phyloP scores from a whole-genome alignment of 2,113 vertebrate genomes.

The Leucosticte australis region DNA sequence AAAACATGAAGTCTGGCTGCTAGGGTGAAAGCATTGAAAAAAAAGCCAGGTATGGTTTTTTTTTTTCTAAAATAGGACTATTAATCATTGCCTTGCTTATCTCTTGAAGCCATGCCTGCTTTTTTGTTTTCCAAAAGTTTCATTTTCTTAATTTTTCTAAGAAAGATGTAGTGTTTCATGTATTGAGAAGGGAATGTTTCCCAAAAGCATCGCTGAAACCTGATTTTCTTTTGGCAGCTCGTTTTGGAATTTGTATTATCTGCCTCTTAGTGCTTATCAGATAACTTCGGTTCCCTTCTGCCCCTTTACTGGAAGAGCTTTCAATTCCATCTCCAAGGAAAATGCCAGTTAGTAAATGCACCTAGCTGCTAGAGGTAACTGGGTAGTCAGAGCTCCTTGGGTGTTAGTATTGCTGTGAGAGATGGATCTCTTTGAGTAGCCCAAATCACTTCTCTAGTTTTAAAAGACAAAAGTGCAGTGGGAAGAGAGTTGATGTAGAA shows the following conservation, averaged over 20 bases:
- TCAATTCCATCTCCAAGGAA: background rate
- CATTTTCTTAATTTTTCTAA: background rate
- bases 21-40: slow-evolving; percentile 68
- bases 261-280: background rate
- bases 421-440: background rate
- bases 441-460: background rate
- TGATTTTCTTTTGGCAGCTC: background rate
- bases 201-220: background rate
- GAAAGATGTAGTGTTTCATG: background rate
- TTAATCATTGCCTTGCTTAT: background rate
- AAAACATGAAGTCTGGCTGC: slow-evolving; percentile 63
- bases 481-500: background rate
- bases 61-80: background rate
- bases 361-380: background rate
- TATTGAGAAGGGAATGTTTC: background rate
- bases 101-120: background rate
- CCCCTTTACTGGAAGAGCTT: background rate
- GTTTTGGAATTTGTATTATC: background rate
- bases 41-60: slow-evolving; percentile 56
- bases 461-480: background rate
- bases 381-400: background rate
- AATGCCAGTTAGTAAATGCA: background rate
- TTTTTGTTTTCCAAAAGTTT: background rate
- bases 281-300: background rate
- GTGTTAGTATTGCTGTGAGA: background rate